Evolutionary conservation across 2,113 vertebrate genomes (phyloP), one percentile per base, ranked within the genome.

Genomic region (Machaerirhynchus nigripectus): DNA sequence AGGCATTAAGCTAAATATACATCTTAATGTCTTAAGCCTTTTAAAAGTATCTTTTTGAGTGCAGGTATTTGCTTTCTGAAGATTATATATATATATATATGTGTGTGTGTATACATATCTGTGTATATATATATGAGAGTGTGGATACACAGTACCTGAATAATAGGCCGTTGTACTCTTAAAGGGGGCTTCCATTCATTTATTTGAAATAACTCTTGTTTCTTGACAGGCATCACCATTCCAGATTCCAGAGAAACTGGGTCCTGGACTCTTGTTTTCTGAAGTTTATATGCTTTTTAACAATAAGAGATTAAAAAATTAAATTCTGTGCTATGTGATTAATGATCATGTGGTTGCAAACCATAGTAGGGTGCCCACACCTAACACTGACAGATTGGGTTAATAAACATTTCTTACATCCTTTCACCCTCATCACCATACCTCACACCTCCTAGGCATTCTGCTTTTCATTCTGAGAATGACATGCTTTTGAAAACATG

Each of bases 131-230:
- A 10, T 31, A 46, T 1, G 1, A 79, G 40, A 95, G 57, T 12
- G 27, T 16, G 8, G 35, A 88, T 71, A 20, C 22, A 65, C 35
- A 39, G 20, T 97, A 97, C 97, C 97, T 95, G 91, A 78, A 47
- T 71, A 87, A 50, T 5, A 15, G 97, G 96, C 11, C 91, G 91
- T 37, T 74, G 93, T 50, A 22, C 22, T 77, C 84, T 95, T 67
- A 95, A 92, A 47, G 97, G 97, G 31, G 78, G 92, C 69, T 97
- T 98, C 98, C 97, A 96, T 67, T 97, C 96, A 37, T 96, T 94
- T 82, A 71, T 94, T 64, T 79, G 92, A n/a, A 89, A 64, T 26
- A 94, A 14, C 9, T 95, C 88, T 18, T 78, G 93, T 86, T 87
- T 98, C 84, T 91, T 96, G 30, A 75, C 17, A 33, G 82, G 84